A percentile compares a stretch with the other conserved stretches of the same genome.
These are phyloP conservation scores for Achroia grisella DNA, from an alignment of 1,140 invertebrate species.

Conservation along the genomic window DNA sequence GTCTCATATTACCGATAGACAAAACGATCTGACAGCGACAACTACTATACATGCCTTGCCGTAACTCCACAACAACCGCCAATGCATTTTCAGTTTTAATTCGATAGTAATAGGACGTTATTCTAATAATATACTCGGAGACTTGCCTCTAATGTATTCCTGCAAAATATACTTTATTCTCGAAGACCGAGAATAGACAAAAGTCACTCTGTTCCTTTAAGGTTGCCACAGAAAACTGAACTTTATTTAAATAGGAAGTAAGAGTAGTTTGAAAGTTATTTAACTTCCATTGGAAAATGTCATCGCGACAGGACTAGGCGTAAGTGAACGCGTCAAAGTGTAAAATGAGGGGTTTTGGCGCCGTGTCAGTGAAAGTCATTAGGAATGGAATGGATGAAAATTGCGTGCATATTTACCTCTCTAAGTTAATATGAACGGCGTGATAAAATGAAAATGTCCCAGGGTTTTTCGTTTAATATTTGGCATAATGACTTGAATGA, in stretches of 20 bases:
- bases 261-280: conserved; percentile 25
- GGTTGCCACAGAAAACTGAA: conserved; percentile 27
- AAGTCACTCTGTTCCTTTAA: conserved; percentile 39
- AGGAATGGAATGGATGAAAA: conserved; percentile 70
- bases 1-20: conserved; percentile 70
- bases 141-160: conserved; percentile 29
- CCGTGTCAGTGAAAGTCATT: conserved; percentile 71
- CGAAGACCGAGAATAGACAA: conserved; percentile 62
- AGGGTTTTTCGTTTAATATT: conserved; percentile 27
- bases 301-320: conserved; percentile 61
- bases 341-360: conserved; percentile 71
- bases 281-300: conserved; percentile 57
- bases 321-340: conserved; percentile 73
- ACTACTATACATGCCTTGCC: conserved; percentile 15
- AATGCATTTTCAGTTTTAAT: conserved; percentile 21
- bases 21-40: conserved; percentile 56
- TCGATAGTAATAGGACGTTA: conserved; percentile 15
- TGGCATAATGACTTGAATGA: conserved; percentile 21
- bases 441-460: conserved; percentile 55
- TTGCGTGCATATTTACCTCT: conserved; percentile 69
- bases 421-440: conserved; percentile 61
- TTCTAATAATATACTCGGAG: conserved; percentile 20
- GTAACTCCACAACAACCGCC: conserved; percentile 7
- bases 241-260: conserved; percentile 33
- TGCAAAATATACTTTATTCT: conserved; percentile 55